These are phyloP conservation scores for Sarcophaga carnaria DNA, from an alignment of 2,888 invertebrate genomes.

Conservation along the genomic window DNA sequence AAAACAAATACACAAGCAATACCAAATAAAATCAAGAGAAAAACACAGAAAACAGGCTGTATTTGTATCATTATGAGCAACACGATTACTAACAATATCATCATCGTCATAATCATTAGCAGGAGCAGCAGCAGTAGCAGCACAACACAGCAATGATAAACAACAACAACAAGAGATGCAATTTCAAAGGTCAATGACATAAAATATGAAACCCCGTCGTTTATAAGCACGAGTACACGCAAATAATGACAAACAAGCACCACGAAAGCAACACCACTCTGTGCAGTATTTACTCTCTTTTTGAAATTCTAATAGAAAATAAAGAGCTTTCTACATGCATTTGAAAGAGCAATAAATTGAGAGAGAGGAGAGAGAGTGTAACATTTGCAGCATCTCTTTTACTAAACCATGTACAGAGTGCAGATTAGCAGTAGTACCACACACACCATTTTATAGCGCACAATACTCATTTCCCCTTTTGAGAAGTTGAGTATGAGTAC, in stretches of 20 bases:
- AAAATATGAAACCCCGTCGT: slow-evolving; percentile 69
- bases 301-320: slow-evolving; percentile 22
- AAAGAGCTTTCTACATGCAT: slow-evolving; percentile 13
- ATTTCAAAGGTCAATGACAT: slow-evolving; percentile 72
- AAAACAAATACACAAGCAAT: not conserved
- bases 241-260: slow-evolving; percentile 16
- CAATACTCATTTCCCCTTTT: slow-evolving; percentile 46
- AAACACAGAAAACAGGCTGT: too few species aligned
- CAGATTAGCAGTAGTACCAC: not conserved
- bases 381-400: not conserved
- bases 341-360: not conserved
- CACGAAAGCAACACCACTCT: not conserved
- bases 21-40: not conserved
- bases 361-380: not conserved
- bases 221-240: slow-evolving; percentile 68
- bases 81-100: slow-evolving; percentile 25
- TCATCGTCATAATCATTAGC: slow-evolving; percentile 23
- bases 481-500: slow-evolving; percentile 31
- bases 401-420: too few species aligned
- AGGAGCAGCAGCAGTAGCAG: slow-evolving; percentile 25
- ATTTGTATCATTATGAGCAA: not conserved
- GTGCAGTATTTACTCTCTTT: too few species aligned
- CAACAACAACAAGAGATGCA: slow-evolving; percentile 61
- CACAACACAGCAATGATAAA: slow-evolving; percentile 19
- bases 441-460: not conserved